Evolutionary conservation across 2,113 vertebrate genomes (phyloP), one percentile per base, ranked within the genome.

Genomic region (Bos taurus): DNA sequence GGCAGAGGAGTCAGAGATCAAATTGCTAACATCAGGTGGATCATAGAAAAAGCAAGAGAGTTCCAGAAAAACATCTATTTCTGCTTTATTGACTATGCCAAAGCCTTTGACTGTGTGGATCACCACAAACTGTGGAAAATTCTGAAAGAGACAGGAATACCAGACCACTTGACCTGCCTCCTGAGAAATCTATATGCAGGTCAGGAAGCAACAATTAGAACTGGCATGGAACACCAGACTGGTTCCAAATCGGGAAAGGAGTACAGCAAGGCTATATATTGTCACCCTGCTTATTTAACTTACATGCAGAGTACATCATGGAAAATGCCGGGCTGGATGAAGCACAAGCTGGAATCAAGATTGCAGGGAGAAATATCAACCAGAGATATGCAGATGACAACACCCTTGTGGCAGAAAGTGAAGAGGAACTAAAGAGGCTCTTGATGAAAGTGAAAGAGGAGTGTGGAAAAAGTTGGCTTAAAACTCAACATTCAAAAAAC

Each of bases 241-340:
- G 64, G 62, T 36, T 67, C 8, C 64, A 36, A 67, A 67, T 36
- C 0, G 0, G 33, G 8, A 67, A 36, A 67, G 64, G 33, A 36
- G 2, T 36, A 67, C 8, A 2, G 2, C 64, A 67, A 21, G 8
- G 33, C 33, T 67, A 5, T 67, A 36, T 36, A 67, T 67, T 36
- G 4, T 36, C 33, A 67, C 64, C 17, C 64, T 36, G 17, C 33
- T 67, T 67, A 67, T 36, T 36, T 67, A 36, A 67, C 64, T 67
- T 67, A 67, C 2, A 36, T 11, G 64, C 4, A 67, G 33, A 67
- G 33, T 11, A 36, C 9, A 36, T 67, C 33, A 36, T 67, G 33
- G 1, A 2, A 36, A 36, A 67, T 36, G 17, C 17, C 0, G 0
- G 4, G 33, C 17, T 67, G 17, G 64, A 67, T 6, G n/a, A 71